Base-by-base conservation (phyloP, 2,888 invertebrate species). In the Crematogaster levior region DNA sequence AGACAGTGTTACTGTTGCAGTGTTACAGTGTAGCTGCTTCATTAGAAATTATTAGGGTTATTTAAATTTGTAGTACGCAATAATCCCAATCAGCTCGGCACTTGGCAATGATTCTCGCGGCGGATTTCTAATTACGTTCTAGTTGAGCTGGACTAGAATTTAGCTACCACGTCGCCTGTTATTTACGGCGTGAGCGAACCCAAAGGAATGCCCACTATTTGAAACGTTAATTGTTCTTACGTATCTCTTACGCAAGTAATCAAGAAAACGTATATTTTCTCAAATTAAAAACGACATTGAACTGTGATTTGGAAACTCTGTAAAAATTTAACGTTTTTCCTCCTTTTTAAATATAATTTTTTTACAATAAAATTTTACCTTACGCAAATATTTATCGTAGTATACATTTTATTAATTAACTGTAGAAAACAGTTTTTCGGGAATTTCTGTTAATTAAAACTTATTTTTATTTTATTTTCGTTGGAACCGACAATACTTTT, bases 41-140 rank as follows among this genome's bases (percentile, higher is more conserved):
- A 9, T 51, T 51, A 77, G 34, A 68, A 68, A 68, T 43, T n/a
- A n/a, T n/a, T 56, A 34, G 18, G 43, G 24, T 68, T 58, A 56
- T 79, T 77, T 68, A 56, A 68, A 68, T 68, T 79, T 79, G 77
- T 21, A 56, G 34, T 68, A 34, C 12, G 43, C 68, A 18, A 68
- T 79, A 68, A 68, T 68, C 56, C 34, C 68, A 79, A 79, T 79
- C 68, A 56, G 30, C 68, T 58, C 24, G 68, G 34, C 34, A 79
- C 68, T 79, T 79, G 77, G 77, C 77, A 79, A 79, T 79, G 77
- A 56, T 79, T 79, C 77, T 79, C 43, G 68, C 34, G 77, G 43
- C 68, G 56, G 43, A 79, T 79, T 79, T 79, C 68, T 79, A 79
- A 79, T 79, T 79, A 68, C 77, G 77, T 79, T 68, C 77, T 79